Evolutionary conservation across 2,888 invertebrate species (phyloP), one percentile per base, ranked within the genome.

Genomic region (Drosophila helvetica): DNA sequence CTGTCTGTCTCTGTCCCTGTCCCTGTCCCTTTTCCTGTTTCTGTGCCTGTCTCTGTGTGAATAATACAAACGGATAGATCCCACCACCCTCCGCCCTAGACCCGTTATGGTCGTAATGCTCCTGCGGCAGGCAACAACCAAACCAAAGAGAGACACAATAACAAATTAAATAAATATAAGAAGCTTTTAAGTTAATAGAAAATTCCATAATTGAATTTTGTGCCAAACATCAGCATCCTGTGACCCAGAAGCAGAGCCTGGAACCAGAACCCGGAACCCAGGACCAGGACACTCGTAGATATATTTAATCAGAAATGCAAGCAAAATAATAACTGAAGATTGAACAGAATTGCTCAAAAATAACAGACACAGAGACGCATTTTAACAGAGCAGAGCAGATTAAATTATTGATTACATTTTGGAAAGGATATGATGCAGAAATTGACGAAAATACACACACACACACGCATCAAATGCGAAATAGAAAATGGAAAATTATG

Each of bases 81-180:
- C 10, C 9, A 47, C 50, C 46, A 42, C 48, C 22, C 45, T 38
- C 22, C 22, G 22, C 48, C 22, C 45, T 38, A 33, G 58, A 18
- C 7, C 27, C 27, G 8, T 2, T 27, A 27, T 27, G 8, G 27
- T 27, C 7, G 25, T 25, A 1, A 25, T 25, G 7, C 61, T 47
- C 45, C 56, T 59, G 54, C 45, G 55, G 47, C 57, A 64, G 56
- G 51, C 54, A 30, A 18, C 47, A 71, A 42, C 73, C 46, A 62
- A 57, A 47, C 68, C 53, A 10, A 46, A 50, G 38, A 17, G 58
- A 68, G 47, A 53, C 73, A 74, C 77, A 85, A 85, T 77, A 82
- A 78, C 80, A 85, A 85, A 87, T 85, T 87, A 86, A 87, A 87
- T 85, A 85, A 87, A 85, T 84, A 87, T 87, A 74, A 85, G 88